Conservation (phyloP, 2,797 vertebrate species). For the Lemur catta region DNA sequence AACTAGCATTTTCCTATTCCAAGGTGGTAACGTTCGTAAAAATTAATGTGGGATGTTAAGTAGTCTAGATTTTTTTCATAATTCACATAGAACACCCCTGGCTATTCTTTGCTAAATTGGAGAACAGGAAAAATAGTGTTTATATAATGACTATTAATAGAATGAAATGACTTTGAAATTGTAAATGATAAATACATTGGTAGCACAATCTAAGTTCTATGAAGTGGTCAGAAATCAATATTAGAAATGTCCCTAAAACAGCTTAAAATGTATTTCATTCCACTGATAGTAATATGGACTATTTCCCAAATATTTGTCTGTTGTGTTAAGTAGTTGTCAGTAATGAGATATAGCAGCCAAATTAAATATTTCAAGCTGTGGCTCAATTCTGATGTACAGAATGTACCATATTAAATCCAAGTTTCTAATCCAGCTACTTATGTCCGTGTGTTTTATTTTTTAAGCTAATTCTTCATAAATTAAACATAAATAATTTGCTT, state of each 20-base stretch:
- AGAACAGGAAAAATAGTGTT: neutral
- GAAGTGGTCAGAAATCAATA: neutral
- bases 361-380: neutral
- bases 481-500: neutral
- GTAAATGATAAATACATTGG: neutral
- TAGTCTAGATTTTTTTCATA: neutral
- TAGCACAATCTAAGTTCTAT: neutral
- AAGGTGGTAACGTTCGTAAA: neutral
- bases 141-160: neutral
- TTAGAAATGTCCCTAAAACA: neutral
- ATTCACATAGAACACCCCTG: neutral
- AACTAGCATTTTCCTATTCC: neutral
- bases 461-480: neutral
- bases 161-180: neutral
- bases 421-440: neutral
- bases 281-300: neutral
- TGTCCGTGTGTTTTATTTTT: neutral
- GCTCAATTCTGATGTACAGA: neutral
- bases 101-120: neutral
- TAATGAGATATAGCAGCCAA: neutral
- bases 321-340: neutral
- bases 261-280: neutral
- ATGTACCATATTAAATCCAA: neutral
- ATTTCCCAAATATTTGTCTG: neutral
- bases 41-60: neutral